Percentiles rank a stretch among this genome's conserved stretches.
Conservation (phyloP, 2,888 invertebrate species). For the Latrodectus hesperus region DNA sequence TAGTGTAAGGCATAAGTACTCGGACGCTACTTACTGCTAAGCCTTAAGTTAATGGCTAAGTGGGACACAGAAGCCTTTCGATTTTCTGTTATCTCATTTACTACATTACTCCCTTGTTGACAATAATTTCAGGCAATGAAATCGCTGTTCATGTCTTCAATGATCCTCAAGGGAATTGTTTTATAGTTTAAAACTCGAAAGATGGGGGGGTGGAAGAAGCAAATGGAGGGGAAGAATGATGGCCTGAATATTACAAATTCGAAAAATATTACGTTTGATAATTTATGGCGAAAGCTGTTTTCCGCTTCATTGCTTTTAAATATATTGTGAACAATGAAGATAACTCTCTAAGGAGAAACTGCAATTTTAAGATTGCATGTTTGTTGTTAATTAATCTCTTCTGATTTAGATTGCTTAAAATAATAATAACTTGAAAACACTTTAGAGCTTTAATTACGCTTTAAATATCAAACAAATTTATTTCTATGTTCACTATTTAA, state of each 20-base stretch:
- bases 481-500: too few relatives aligned
- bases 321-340: background rate
- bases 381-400: too few relatives aligned
- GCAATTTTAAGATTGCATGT: background rate
- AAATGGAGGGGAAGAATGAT: slow-evolving; percentile 19
- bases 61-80: slow-evolving; percentile 38
- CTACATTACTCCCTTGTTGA: slow-evolving; percentile 40
- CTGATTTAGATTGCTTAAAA: too few relatives aligned
- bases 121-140: slow-evolving; percentile 27
- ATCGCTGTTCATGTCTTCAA: slow-evolving; percentile 27
- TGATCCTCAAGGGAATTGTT: slow-evolving; percentile 30
- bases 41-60: slow-evolving; percentile 48
- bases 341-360: background rate
- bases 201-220: slow-evolving; percentile 15
- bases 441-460: too few relatives aligned
- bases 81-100: slow-evolving; percentile 54
- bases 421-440: too few relatives aligned
- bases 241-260: slow-evolving; percentile 18
- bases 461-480: too few relatives aligned
- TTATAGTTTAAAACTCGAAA: slow-evolving; percentile 47
- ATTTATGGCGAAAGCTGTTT: slow-evolving; percentile 30
- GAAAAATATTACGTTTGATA: slow-evolving; percentile 16
- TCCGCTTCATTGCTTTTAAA: slow-evolving; percentile 17
- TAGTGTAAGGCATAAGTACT: slow-evolving; percentile 30
- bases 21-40: slow-evolving; percentile 7